Percentiles rank a stretch among this genome's conserved stretches.
These are phyloP conservation scores for Actinostola sp. DNA, from an alignment of 92 coral and sea anemone genomes.

Conservation along the genomic window DNA sequence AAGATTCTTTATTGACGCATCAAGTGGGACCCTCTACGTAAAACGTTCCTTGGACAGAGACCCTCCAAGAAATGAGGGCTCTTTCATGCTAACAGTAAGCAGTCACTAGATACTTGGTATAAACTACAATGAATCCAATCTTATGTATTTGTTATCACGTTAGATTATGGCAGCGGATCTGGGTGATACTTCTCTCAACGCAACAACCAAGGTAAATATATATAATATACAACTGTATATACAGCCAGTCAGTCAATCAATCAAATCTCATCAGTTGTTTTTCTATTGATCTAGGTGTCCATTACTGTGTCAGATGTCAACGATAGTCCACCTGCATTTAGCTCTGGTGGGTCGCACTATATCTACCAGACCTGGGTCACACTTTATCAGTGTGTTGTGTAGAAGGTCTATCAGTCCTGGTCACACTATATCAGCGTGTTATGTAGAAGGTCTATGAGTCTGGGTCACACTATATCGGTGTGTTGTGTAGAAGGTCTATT, in stretches of 20 bases:
- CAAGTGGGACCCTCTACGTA: slow-evolving; percentile 83
- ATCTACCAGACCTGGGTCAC: neutral
- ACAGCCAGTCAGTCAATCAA: neutral
- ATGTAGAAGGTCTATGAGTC: no score
- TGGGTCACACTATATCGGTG: no score
- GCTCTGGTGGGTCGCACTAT: slow-evolving; percentile 50
- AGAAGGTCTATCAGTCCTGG: no score
- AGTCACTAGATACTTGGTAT: no score
- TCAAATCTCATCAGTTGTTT: no score
- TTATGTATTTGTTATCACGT: no score
- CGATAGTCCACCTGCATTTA: slow-evolving; percentile 88
- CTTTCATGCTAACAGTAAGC: slow-evolving; percentile 74
- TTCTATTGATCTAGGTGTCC: slow-evolving; percentile 53
- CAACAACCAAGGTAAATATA: slow-evolving; percentile 71
- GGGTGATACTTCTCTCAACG: slow-evolving; percentile 71
- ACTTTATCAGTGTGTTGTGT: no score
- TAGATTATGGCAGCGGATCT: slow-evolving; percentile 86
- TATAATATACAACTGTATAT: no score
- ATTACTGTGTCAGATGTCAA: slow-evolving; percentile 82
- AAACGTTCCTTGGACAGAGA: slow-evolving; percentile 79
- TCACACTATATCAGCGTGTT: no score
- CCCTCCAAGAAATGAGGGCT: slow-evolving; percentile 77
- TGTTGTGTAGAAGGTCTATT: no score
- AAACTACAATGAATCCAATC: no score
- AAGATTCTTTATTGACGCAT: slow-evolving; percentile 82